Percentiles rank a stretch among this genome's conserved stretches.
These are phyloP conservation scores for Acanthiza pusilla DNA, from an alignment of 2,797 vertebrate genomes.

Conservation along the genomic window DNA sequence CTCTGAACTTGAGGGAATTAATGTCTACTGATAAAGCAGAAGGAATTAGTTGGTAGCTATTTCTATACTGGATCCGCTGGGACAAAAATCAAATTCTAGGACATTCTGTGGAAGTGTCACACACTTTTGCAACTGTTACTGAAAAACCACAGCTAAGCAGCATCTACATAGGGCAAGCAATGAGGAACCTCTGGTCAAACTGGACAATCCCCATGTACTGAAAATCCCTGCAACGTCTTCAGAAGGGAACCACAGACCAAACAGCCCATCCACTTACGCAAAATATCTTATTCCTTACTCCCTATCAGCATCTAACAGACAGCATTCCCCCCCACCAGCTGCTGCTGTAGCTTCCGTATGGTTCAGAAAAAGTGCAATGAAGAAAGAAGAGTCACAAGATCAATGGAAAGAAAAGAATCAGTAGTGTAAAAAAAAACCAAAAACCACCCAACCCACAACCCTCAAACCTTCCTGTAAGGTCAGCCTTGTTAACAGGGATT, in stretches of 20 bases:
- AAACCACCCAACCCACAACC: neutral
- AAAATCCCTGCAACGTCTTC: neutral
- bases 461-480: constrained; percentile 21
- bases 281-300: neutral
- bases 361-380: neutral
- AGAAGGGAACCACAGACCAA: neutral
- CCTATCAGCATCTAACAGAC: neutral
- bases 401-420: constrained; percentile 9
- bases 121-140: neutral
- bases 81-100: constrained; percentile 32
- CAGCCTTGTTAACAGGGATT: constrained; percentile 48
- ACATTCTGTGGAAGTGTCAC: neutral
- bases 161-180: neutral
- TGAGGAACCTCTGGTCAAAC: neutral
- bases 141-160: neutral
- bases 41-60: constrained; percentile 29
- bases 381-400: constrained; percentile 12
- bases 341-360: neutral
- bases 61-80: neutral
- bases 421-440: neutral
- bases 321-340: neutral
- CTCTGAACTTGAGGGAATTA: neutral
- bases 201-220: neutral
- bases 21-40: neutral
- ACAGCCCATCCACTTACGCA: neutral